phyloP scores from a whole-genome alignment of 1,140 invertebrate species.

The Drosophila mojavensis region DNA sequence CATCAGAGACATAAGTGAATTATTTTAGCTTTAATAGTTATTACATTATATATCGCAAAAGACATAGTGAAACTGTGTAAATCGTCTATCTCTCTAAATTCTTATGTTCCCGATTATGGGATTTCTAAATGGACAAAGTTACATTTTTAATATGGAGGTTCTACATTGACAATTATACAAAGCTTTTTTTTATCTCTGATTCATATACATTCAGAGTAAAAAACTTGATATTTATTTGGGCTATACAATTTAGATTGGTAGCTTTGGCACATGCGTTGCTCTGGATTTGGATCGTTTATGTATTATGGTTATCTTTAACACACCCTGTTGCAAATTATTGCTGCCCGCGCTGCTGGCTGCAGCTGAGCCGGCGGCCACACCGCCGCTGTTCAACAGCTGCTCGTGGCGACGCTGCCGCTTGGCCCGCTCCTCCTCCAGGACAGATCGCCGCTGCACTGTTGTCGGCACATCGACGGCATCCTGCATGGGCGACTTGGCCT shows the following conservation, averaged over 20 bases:
- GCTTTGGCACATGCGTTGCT: slow-evolving; percentile 2
- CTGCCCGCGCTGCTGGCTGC: slow-evolving; percentile 26
- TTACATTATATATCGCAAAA: too few species aligned
- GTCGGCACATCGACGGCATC: slow-evolving; percentile 75
- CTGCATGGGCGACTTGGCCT: slow-evolving; percentile 81
- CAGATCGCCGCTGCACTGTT: slow-evolving; percentile 72
- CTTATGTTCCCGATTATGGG: too few species aligned
- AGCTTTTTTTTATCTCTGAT: background rate
- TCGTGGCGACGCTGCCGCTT: slow-evolving; percentile 78
- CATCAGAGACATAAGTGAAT: too few species aligned
- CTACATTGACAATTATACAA: too few species aligned
- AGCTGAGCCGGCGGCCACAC: slow-evolving; percentile 12
- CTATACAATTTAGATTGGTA: slow-evolving; percentile 38
- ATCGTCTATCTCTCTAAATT: too few species aligned
- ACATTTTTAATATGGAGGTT: too few species aligned
- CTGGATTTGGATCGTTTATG: slow-evolving; percentile 24
- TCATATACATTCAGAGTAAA: background rate
- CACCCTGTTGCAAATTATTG: slow-evolving; percentile 49
- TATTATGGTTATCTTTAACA: slow-evolving; percentile 66
- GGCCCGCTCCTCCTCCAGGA: slow-evolving; percentile 77
- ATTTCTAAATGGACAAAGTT: too few species aligned
- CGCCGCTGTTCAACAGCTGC: slow-evolving; percentile 57
- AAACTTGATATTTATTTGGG: background rate
- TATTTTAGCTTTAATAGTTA: too few species aligned
- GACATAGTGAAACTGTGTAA: too few species aligned